Evolutionary conservation across 2,113 vertebrate species (phyloP).

Genomic region (Rhinogobius similis): DNA sequence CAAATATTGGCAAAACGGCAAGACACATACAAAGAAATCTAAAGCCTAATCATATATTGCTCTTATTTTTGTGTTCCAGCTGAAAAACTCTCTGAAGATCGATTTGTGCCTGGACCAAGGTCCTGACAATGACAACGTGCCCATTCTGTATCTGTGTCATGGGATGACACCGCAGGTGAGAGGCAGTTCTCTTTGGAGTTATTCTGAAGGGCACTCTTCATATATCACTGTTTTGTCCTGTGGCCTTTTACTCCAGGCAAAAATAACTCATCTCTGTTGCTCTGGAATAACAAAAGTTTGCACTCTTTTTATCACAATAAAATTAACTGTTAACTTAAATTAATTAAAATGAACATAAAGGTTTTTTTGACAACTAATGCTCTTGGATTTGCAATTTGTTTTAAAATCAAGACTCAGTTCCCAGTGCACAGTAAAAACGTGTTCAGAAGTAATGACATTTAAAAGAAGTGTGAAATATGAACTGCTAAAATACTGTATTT

Average conservation of each 20-base stretch:
- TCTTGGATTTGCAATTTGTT: neutral
- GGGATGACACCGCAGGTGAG: conserved; percentile 97
- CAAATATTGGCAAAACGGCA: no score
- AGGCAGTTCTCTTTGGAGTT: conserved; percentile 22
- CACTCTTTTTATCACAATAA: conserved; percentile 16
- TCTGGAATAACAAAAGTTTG: conserved; percentile 19
- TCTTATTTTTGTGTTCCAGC: conserved; percentile 72
- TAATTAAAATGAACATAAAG: no score
- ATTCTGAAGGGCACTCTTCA: conserved; percentile 16
- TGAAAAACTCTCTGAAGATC: conserved; percentile 94
- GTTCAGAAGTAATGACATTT: neutral
- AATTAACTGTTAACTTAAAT: no score
- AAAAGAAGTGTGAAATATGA: neutral
- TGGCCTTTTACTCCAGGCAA: conserved; percentile 6
- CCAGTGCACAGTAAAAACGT: neutral
- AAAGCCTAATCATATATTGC: conserved; percentile 9
- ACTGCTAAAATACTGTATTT: neutral
- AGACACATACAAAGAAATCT: neutral
- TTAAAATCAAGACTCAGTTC: neutral
- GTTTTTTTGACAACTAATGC: neutral
- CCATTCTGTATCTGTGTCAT: conserved; percentile 97
- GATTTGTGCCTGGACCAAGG: conserved; percentile 98
- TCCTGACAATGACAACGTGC: conserved; percentile 93
- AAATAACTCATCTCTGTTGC: conserved; percentile 29
- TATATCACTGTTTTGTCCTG: conserved; percentile 29